Evolutionary conservation across 1,140 invertebrate species (phyloP).

Genomic region (Meteorus sp.): DNA sequence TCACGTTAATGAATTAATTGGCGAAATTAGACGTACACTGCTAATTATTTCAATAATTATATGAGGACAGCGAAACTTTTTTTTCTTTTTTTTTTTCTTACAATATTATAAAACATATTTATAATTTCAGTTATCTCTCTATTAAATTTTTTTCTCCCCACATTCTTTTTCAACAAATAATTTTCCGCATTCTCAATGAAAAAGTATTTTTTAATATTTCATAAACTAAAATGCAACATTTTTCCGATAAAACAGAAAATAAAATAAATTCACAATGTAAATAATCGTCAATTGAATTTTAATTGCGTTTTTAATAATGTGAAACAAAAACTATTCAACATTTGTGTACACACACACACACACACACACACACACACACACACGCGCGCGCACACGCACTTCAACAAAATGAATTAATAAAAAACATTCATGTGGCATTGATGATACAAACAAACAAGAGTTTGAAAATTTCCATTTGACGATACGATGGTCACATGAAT

Average conservation of each 20-base stretch:
- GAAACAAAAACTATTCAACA: neutral
- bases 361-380: neutral
- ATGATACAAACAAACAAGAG: slow-evolving; percentile 14
- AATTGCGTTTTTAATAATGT: neutral
- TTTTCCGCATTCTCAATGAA: slow-evolving; percentile 15
- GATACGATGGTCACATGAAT: slow-evolving; percentile 26
- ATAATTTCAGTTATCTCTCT: no score
- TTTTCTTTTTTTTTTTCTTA: neutral
- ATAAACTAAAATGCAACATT: neutral
- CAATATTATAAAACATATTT: neutral
- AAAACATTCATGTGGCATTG: neutral
- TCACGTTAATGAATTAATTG: slow-evolving; percentile 1
- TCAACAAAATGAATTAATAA: neutral
- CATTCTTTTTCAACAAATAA: neutral
- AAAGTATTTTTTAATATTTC: slow-evolving; percentile 1
- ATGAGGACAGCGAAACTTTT: slow-evolving; percentile 6
- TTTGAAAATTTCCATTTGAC: slow-evolving; percentile 7
- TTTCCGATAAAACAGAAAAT: neutral
- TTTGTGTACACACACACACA: neutral
- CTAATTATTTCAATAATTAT: slow-evolving; percentile 6
- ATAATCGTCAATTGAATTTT: neutral
- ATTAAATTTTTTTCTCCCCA: neutral
- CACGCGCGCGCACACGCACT: no score
- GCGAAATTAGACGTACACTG: neutral
- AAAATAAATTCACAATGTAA: neutral